These are phyloP conservation scores for Sepiola atlantica DNA, from an alignment of 2,888 invertebrate genomes.

Conservation along the genomic window DNA sequence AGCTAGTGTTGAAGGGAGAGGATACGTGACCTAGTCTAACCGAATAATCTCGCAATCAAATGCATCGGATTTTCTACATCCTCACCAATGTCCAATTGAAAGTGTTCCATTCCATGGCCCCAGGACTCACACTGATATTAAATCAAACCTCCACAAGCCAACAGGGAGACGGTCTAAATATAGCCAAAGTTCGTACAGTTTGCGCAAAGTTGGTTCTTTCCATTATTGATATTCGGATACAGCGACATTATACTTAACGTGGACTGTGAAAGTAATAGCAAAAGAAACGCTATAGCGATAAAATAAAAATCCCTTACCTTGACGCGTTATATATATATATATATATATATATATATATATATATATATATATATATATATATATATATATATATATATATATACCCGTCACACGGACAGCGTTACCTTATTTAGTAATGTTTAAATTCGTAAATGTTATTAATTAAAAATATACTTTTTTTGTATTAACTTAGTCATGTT, in stretches of 20 bases:
- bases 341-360: too few species aligned
- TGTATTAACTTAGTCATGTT: too few species aligned
- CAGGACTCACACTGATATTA: background rate
- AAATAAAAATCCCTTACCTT: background rate
- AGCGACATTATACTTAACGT: background rate
- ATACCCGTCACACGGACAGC: too few species aligned
- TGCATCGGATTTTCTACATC: background rate
- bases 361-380: too few species aligned
- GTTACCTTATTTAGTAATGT: too few species aligned
- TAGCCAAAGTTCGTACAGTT: background rate
- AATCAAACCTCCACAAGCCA: constrained; percentile 32
- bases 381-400: too few species aligned
- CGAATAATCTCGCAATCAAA: background rate
- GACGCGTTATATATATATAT: too few species aligned
- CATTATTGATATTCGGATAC: background rate
- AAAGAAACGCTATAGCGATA: background rate
- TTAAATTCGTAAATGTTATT: too few species aligned
- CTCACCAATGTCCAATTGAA: background rate
- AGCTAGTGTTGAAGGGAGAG: background rate
- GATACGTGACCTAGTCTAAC: background rate
- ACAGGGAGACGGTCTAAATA: constrained; percentile 1
- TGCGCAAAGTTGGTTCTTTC: background rate
- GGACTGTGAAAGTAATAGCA: background rate
- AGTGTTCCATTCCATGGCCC: background rate
- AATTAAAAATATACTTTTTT: too few species aligned